Conservation (phyloP, 2,113 vertebrate genomes). For the cat (Felis catus) region DNA sequence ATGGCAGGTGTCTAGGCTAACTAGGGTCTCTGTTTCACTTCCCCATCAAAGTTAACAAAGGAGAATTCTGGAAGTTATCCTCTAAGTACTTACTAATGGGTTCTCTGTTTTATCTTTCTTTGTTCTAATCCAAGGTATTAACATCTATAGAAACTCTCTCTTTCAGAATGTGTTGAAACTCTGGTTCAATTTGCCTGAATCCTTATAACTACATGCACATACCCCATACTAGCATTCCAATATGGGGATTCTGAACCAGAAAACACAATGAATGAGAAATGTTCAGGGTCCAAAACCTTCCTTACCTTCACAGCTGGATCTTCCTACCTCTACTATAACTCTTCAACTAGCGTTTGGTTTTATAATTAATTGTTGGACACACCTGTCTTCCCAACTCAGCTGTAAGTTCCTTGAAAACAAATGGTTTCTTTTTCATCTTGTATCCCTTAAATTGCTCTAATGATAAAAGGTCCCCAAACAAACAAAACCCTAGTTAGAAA, state of each 20-base stretch:
- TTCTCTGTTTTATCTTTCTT: constrained; percentile 2
- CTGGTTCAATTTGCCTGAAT: not conserved
- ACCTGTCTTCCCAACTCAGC: not conserved
- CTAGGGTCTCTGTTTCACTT: not conserved
- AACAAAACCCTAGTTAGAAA: not conserved
- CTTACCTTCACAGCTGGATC: not conserved
- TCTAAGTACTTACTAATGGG: not conserved
- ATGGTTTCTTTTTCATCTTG: constrained; percentile 16
- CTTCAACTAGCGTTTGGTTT: constrained; percentile 8
- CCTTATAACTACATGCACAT: not conserved
- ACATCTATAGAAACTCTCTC: constrained; percentile 22
- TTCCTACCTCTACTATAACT: not conserved
- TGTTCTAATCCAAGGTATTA: constrained; percentile 5
- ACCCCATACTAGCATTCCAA: not conserved
- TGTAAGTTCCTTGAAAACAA: constrained; percentile 47
- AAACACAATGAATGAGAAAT: constrained; percentile 12
- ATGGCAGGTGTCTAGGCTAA: not conserved
- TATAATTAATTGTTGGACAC: not conserved
- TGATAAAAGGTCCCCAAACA: not conserved
- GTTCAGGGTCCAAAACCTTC: not conserved
- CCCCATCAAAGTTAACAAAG: not conserved
- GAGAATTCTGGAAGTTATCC: not conserved
- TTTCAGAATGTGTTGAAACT: constrained; percentile 33
- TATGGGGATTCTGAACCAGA: not conserved
- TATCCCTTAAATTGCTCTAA: not conserved